Conservation (phyloP, 2,888 invertebrate species). For the Rhagophthalmus giganteus region DNA sequence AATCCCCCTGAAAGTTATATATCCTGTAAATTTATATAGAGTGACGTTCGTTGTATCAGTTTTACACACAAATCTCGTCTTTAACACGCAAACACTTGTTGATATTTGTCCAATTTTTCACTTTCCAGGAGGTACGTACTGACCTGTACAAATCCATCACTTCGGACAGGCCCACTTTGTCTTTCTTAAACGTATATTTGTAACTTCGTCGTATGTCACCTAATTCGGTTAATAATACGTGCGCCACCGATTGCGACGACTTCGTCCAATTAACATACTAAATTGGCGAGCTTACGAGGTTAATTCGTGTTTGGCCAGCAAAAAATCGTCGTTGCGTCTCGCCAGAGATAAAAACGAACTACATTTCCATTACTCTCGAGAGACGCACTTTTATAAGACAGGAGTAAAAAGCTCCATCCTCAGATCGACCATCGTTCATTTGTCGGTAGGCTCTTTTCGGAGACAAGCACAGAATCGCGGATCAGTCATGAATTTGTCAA, state of each 20-base stretch:
- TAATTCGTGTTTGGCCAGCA: too few relatives aligned
- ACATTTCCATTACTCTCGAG: conserved; percentile 11
- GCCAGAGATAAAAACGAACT: conserved; percentile 10
- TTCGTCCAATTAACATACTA: too few relatives aligned
- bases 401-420: conserved; percentile 12
- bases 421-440: conserved; percentile 20
- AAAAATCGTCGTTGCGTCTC: not conserved
- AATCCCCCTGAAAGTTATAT: too few relatives aligned
- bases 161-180: not conserved
- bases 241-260: too few relatives aligned
- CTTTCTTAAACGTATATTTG: not conserved
- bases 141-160: conserved; percentile 8
- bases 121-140: conserved; percentile 4
- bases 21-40: too few relatives aligned
- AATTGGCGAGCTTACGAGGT: too few relatives aligned
- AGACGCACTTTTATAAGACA: conserved; percentile 15
- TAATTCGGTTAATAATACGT: too few relatives aligned
- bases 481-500: conserved; percentile 28
- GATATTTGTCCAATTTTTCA: conserved; percentile 21
- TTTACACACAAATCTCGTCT: not conserved
- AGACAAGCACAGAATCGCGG: conserved; percentile 12
- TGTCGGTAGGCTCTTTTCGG: conserved; percentile 10
- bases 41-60: not conserved
- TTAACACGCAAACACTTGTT: conserved; percentile 27
- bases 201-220: not conserved